Evolutionary conservation across 1,140 invertebrate species (phyloP).

Genomic region (Drosophila pachea): DNA sequence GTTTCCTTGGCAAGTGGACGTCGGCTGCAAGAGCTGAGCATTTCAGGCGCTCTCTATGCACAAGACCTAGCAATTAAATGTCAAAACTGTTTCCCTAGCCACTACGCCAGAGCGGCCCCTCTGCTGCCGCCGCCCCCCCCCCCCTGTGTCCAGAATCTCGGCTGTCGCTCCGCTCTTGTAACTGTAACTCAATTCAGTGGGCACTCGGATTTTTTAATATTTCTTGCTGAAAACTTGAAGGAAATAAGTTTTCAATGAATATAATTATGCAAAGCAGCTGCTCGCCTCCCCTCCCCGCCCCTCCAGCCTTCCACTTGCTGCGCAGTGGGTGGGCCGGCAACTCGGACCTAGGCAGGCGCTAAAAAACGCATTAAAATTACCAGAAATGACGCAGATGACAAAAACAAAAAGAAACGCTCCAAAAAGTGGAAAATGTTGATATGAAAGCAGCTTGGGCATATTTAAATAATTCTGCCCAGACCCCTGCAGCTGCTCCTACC

Average conservation of each 20-base stretch:
- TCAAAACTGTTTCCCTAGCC: constrained; percentile 33
- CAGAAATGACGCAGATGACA: constrained; percentile 33
- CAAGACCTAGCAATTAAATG: constrained; percentile 67
- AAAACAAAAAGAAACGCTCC: constrained; percentile 20
- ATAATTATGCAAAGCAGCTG: constrained; percentile 74
- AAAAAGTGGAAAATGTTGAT: constrained; percentile 57
- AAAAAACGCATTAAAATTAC: constrained; percentile 47
- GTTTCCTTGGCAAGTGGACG: constrained; percentile 40
- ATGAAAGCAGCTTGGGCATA: constrained; percentile 69
- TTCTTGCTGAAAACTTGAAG: constrained; percentile 66
- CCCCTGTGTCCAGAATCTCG: too few relatives aligned
- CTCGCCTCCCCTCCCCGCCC: not conserved
- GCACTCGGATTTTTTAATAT: constrained; percentile 59
- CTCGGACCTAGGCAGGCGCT: constrained; percentile 51
- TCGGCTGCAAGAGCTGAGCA: constrained; percentile 37
- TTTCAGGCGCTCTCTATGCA: constrained; percentile 31
- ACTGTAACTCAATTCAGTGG: constrained; percentile 66
- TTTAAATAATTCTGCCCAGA: constrained; percentile 65
- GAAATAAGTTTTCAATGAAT: constrained; percentile 77
- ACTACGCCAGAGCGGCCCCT: not conserved
- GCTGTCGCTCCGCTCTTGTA: constrained; percentile 20
- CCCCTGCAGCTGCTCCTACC: not conserved
- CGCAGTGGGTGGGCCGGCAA: constrained; percentile 43
- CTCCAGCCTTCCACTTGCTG: not conserved
- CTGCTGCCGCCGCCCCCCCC: not conserved